Conservation (phyloP, 2,797 vertebrate species). For the Artibeus lituratus region DNA sequence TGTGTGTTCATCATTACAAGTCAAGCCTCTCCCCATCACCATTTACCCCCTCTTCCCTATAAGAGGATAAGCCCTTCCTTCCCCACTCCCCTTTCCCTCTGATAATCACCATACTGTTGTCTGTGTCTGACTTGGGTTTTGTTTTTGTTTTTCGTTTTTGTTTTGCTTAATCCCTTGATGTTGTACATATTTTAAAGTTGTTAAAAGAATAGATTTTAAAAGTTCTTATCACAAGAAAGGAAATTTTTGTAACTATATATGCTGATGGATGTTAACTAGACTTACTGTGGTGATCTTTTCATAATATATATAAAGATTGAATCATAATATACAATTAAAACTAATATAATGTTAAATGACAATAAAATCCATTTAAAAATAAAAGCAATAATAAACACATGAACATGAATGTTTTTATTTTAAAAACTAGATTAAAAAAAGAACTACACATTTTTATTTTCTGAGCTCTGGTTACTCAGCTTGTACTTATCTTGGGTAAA, state of each 20-base stretch:
- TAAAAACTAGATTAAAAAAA: neutral
- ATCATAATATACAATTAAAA: neutral
- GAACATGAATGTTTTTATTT: neutral
- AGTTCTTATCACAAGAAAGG: neutral
- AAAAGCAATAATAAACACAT: neutral
- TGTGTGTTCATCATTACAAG: neutral
- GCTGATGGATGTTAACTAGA: neutral
- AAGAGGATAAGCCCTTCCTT: neutral
- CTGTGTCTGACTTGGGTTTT: neutral
- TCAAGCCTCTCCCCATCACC: neutral
- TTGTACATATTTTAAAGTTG: neutral
- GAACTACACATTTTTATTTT: neutral
- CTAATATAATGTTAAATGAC: neutral
- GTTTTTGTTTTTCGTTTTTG: neutral
- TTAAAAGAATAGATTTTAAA: neutral
- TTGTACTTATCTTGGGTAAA: neutral
- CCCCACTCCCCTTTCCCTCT: neutral
- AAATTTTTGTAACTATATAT: neutral
- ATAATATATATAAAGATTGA: neutral
- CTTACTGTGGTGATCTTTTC: neutral
- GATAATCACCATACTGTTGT: neutral
- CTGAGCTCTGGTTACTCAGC: neutral
- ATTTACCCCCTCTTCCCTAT: neutral
- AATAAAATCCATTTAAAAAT: neutral
- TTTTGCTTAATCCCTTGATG: neutral